These are phyloP conservation scores for Lycodopsis pacificus DNA, from an alignment of 2,797 vertebrate genomes.

Conservation along the genomic window DNA sequence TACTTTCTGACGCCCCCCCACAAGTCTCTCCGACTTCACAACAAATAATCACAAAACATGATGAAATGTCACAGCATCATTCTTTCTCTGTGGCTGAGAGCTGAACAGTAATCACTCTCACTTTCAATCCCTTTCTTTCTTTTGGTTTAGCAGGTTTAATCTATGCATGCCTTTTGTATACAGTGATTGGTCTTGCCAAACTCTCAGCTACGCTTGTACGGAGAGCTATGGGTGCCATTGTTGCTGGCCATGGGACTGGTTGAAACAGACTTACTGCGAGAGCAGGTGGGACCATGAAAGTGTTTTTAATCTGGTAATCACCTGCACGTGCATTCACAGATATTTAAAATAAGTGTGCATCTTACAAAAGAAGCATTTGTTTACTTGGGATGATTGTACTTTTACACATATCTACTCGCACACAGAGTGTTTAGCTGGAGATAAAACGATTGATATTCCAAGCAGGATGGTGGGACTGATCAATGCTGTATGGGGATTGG, in stretches of 20 bases:
- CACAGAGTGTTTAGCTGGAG: conserved; percentile 58
- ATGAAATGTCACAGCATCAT: conserved; percentile 28
- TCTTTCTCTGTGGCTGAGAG: conserved; percentile 39
- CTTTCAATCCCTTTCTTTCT: conserved; percentile 54
- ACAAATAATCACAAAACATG: conserved; percentile 18
- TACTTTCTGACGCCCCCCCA: conserved; percentile 29
- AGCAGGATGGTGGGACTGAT: conserved; percentile 77
- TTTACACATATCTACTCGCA: conserved; percentile 62
- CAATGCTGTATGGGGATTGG: conserved; percentile 73
- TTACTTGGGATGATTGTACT: conserved; percentile 71
- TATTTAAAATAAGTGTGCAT: conserved; percentile 26
- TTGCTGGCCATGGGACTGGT: conserved; percentile 75
- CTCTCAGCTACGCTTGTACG: conserved; percentile 66
- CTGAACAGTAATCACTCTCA: conserved; percentile 16
- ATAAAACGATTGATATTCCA: conserved; percentile 74
- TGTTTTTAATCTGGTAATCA: conserved; percentile 28
- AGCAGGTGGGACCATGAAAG: conserved; percentile 26
- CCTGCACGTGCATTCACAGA: conserved; percentile 16
- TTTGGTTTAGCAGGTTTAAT: conserved; percentile 79
- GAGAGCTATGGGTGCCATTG: conserved; percentile 63
- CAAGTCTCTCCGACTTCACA: conserved; percentile 25
- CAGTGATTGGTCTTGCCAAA: conserved; percentile 72
- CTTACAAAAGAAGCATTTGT: conserved; percentile 58
- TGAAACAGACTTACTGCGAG: conserved; percentile 43
- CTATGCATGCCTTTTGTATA: conserved; percentile 84